These are phyloP conservation scores for Melopsittacus undulatus DNA, from an alignment of 2,797 vertebrate species.

Conservation along the genomic window DNA sequence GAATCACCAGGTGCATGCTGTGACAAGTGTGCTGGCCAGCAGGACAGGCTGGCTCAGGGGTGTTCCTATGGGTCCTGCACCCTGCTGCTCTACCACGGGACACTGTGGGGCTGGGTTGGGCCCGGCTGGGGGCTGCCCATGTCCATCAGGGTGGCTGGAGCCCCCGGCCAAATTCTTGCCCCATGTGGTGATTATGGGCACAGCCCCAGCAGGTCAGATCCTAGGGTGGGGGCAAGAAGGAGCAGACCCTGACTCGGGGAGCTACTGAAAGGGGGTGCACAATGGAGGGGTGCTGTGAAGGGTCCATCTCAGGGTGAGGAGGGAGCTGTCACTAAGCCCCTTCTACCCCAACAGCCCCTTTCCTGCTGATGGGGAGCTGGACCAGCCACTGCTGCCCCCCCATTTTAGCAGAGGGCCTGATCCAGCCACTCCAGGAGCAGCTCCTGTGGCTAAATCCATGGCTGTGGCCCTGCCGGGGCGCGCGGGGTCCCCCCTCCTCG, in stretches of 20 bases:
- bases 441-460: not conserved
- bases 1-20: rapidly evolving
- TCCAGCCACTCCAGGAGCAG: not conserved
- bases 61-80: rapidly evolving
- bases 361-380: rapidly evolving
- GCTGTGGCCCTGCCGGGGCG: not conserved
- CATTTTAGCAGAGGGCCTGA: rapidly evolving
- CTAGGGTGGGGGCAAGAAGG: not conserved
- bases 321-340: not conserved
- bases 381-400: rapidly evolving
- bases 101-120: not conserved
- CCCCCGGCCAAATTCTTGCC: rapidly evolving
- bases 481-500: not conserved
- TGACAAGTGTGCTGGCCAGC: not conserved
- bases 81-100: not conserved
- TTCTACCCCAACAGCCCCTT: not conserved
- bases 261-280: not conserved
- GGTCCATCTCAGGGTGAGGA: rapidly evolving
- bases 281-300: not conserved
- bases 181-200: rapidly evolving
- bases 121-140: not conserved
- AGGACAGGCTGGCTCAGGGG: not conserved
- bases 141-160: not conserved
- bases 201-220: rapidly evolving
- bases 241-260: rapidly evolving